phyloP scores from a whole-genome alignment of 2,888 invertebrate species.

The Epirrhoe tristata region DNA sequence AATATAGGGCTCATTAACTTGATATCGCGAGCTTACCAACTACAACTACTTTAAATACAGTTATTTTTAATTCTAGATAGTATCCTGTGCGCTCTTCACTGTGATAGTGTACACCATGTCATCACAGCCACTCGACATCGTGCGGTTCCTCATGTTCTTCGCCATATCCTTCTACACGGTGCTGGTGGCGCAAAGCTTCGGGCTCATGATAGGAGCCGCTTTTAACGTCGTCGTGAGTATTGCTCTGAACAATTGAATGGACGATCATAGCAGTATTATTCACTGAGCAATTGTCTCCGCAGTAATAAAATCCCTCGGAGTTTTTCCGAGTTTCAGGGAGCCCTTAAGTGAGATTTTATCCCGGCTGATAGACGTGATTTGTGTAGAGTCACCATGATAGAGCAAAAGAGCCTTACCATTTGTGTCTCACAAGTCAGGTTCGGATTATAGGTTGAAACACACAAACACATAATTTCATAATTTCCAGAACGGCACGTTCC shows the following conservation, averaged over 20 bases:
- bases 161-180: slow-evolving; percentile 92
- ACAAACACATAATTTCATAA: neutral
- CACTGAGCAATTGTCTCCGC: too few relatives aligned
- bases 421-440: neutral
- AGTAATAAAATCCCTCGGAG: too few relatives aligned
- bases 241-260: neutral
- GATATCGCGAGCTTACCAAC: too few relatives aligned
- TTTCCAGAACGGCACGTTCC: slow-evolving; percentile 95
- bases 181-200: slow-evolving; percentile 96
- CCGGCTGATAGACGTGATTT: too few relatives aligned
- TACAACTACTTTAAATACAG: neutral
- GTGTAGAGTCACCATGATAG: too few relatives aligned
- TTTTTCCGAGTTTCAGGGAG: too few relatives aligned
- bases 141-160: slow-evolving; percentile 94
- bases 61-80: slow-evolving; percentile 74
- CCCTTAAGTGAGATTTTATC: too few relatives aligned
- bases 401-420: too few relatives aligned
- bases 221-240: slow-evolving; percentile 92
- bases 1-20: too few relatives aligned
- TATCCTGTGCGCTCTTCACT: slow-evolving; percentile 90
- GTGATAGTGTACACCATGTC: slow-evolving; percentile 95
- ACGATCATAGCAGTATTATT: too few relatives aligned
- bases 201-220: slow-evolving; percentile 95
- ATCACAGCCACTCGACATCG: slow-evolving; percentile 92
- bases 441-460: neutral